A percentile compares a stretch with the other conserved stretches of the same genome.
Conservation (phyloP, 2,113 vertebrate genomes). For the Eurystomus gularis region DNA sequence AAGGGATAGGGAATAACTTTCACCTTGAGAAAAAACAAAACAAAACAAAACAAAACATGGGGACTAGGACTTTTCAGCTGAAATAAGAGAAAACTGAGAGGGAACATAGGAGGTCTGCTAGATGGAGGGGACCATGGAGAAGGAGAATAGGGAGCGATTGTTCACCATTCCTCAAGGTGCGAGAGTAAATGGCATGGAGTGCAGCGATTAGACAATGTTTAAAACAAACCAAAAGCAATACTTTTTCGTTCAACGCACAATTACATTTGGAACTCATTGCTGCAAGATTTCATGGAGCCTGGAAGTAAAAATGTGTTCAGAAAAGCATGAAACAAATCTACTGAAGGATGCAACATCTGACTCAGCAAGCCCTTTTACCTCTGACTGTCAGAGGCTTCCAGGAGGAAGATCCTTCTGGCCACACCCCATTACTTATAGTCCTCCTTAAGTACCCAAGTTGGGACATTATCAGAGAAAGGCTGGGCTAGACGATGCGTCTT, state of each 20-base stretch:
- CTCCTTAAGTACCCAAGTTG: neutral
- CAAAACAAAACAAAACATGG: neutral
- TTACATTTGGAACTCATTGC: neutral
- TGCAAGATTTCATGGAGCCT: neutral
- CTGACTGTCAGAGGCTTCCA: neutral
- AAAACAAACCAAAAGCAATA: neutral
- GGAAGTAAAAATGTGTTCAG: neutral
- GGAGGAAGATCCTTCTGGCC: neutral
- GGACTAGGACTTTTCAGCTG: neutral
- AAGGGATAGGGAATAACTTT: neutral
- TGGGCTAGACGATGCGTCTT: neutral
- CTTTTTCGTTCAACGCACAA: neutral
- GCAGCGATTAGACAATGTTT: neutral
- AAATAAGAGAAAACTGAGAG: neutral
- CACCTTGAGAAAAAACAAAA: neutral
- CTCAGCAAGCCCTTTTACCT: neutral
- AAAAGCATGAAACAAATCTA: neutral
- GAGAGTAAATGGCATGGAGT: neutral
- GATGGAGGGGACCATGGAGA: neutral
- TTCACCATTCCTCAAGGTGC: neutral
- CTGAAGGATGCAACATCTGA: neutral
- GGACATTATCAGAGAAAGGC: neutral
- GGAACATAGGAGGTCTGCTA: neutral
- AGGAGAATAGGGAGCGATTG: rapidly evolving
- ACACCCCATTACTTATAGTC: neutral